A percentile compares a stretch with the other conserved stretches of the same genome.
Evolutionary conservation across 92 coral and sea anemone species (phyloP).

Genomic region (Pocillopora grandis): DNA sequence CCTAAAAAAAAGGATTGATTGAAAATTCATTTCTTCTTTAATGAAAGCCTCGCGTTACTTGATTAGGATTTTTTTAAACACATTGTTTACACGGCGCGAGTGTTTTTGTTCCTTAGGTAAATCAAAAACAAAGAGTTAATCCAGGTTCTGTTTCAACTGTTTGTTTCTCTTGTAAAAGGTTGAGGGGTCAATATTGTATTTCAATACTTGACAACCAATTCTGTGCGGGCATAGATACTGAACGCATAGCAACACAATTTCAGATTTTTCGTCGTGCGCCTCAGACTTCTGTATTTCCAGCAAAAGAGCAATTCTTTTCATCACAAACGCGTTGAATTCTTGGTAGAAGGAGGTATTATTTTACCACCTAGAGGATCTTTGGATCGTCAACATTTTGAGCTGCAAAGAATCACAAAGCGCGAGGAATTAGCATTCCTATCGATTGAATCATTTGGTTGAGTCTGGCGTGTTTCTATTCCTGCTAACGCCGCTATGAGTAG

Average conservation of each 20-base stretch:
- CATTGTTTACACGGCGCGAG: conserved; percentile 11
- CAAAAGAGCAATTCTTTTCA: neutral
- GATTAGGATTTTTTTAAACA: neutral
- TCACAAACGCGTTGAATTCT: neutral
- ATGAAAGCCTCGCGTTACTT: neutral
- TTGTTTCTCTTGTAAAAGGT: conserved; percentile 1
- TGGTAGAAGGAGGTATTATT: neutral
- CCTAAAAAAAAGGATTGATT: neutral
- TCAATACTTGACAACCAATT: conserved; percentile 23
- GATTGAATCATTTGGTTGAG: neutral
- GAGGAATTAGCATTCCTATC: neutral
- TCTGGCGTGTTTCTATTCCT: neutral
- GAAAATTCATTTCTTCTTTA: neutral
- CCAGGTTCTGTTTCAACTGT: conserved; percentile 14
- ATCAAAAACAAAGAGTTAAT: conserved; percentile 30
- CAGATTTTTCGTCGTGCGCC: neutral
- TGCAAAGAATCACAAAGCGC: neutral
- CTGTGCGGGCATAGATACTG: neutral
- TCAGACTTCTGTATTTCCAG: neutral
- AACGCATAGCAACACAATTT: conserved; percentile 27
- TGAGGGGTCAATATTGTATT: neutral
- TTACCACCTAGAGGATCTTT: neutral
- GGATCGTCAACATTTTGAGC: neutral
- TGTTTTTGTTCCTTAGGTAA: conserved; percentile 18
- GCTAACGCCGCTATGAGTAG: conserved; percentile 1